A percentile compares a stretch with the other conserved stretches of the same genome.
phyloP scores from a whole-genome alignment of 2,888 invertebrate genomes.

The Anthrax anthrax region DNA sequence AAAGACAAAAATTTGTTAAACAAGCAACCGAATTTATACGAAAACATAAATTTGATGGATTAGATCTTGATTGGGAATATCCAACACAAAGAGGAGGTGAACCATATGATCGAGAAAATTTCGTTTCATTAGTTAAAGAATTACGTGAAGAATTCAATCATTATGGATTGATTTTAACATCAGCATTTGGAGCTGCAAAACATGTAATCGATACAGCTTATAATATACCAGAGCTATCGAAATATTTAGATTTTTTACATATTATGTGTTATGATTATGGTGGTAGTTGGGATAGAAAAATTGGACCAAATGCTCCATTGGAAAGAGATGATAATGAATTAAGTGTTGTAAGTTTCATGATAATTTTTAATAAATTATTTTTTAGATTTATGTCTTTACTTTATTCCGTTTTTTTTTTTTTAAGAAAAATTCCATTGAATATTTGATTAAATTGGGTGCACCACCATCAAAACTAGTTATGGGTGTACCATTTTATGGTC shows the following conservation, averaged over 20 bases:
- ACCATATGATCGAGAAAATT: slow-evolving; percentile 61
- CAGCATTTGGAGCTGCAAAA: slow-evolving; percentile 67
- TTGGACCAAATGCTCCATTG: slow-evolving; percentile 68
- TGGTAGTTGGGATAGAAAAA: slow-evolving; percentile 62
- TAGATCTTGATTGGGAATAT: slow-evolving; percentile 64
- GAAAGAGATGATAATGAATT: slow-evolving; percentile 37
- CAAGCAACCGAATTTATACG: slow-evolving; percentile 53
- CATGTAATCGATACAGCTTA: slow-evolving; percentile 63
- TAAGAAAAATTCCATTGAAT: slow-evolving; percentile 61
- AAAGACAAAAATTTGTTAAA: slow-evolving; percentile 50
- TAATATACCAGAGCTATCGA: slow-evolving; percentile 53
- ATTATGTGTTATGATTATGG: slow-evolving; percentile 87
- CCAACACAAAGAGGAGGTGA: slow-evolving; percentile 63
- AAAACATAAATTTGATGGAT: slow-evolving; percentile 31
- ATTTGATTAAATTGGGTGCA: slow-evolving; percentile 59
- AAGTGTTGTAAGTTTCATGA: slow-evolving; percentile 50
- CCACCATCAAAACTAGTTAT: slow-evolving; percentile 62
- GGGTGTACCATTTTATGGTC: slow-evolving; percentile 72
- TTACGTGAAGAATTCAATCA: slow-evolving; percentile 53
- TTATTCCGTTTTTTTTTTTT: slow-evolving; percentile 11
- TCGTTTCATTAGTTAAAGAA: slow-evolving; percentile 63
- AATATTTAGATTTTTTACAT: slow-evolving; percentile 57
- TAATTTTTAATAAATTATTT: too few relatives aligned
- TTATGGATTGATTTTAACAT: slow-evolving; percentile 56
- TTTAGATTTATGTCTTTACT: too few relatives aligned